Evolutionary conservation across 2,888 invertebrate species (phyloP).

Genomic region (Strigamia maritima): DNA sequence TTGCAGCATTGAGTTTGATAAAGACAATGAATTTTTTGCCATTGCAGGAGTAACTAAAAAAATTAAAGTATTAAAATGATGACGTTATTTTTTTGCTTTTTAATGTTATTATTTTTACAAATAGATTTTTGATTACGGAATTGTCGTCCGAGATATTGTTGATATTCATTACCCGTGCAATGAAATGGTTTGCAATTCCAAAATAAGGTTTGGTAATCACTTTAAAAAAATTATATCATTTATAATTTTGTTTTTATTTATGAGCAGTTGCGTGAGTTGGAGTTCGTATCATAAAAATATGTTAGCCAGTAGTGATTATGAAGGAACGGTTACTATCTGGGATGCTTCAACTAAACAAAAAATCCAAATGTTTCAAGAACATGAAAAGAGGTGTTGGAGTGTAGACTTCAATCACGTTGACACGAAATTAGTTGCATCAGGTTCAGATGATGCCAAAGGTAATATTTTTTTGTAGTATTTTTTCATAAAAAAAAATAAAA

Average conservation of each 20-base stretch:
- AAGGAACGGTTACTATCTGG: slow-evolving; percentile 90
- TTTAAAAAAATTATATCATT: not conserved
- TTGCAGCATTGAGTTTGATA: slow-evolving; percentile 87
- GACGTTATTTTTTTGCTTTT: not conserved
- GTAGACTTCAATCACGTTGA: slow-evolving; percentile 92
- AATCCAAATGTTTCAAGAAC: slow-evolving; percentile 64
- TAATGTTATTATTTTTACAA: not conserved
- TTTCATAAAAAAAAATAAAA: not conserved
- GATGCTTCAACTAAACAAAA: slow-evolving; percentile 74
- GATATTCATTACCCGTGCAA: slow-evolving; percentile 88
- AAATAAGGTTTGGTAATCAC: slow-evolving; percentile 62
- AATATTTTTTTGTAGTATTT: not conserved
- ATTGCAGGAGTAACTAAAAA: slow-evolving; percentile 93
- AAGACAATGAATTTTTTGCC: slow-evolving; percentile 91
- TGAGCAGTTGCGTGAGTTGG: slow-evolving; percentile 81
- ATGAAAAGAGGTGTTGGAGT: slow-evolving; percentile 93
- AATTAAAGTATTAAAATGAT: slow-evolving; percentile 66
- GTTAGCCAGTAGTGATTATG: slow-evolving; percentile 88
- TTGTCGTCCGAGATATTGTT: slow-evolving; percentile 77
- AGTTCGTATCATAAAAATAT: slow-evolving; percentile 84
- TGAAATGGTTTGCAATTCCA: slow-evolving; percentile 87
- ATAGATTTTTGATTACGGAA: slow-evolving; percentile 72
- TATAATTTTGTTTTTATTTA: not conserved
- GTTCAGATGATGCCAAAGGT: slow-evolving; percentile 81
- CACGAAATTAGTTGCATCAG: slow-evolving; percentile 82